Percentiles rank a stretch among this genome's conserved stretches.
phyloP scores from a whole-genome alignment of 2,888 invertebrate genomes.

The Mayetiola destructor region DNA sequence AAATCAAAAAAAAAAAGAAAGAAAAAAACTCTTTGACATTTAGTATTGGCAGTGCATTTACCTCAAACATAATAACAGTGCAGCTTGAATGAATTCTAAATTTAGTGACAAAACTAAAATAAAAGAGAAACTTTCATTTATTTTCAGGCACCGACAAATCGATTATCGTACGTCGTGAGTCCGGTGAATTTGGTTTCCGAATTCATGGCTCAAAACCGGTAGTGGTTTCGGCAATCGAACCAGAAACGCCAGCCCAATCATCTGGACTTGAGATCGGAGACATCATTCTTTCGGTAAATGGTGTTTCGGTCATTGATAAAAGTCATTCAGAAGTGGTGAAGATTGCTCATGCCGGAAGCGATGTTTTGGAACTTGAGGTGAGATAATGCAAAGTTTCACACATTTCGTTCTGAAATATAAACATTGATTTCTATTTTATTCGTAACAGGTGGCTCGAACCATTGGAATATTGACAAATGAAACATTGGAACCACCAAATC shows the following conservation, averaged over 20 bases:
- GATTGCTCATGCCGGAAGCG: slow-evolving; percentile 78
- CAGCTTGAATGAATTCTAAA: not conserved
- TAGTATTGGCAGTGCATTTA: not conserved
- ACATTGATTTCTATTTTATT: not conserved
- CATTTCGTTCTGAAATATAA: slow-evolving; percentile 8
- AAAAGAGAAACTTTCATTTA: slow-evolving; percentile 17
- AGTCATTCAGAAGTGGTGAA: slow-evolving; percentile 88
- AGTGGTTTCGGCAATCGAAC: slow-evolving; percentile 90
- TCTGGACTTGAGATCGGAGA: slow-evolving; percentile 89
- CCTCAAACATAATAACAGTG: no score
- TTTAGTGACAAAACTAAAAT: not conserved
- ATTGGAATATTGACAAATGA: slow-evolving; percentile 60
- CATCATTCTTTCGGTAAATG: slow-evolving; percentile 83
- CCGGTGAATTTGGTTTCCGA: slow-evolving; percentile 86
- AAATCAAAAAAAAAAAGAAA: not conserved
- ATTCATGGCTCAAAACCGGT: slow-evolving; percentile 92
- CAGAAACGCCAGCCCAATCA: slow-evolving; percentile 82
- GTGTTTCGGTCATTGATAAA: slow-evolving; percentile 76
- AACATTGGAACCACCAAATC: slow-evolving; percentile 45
- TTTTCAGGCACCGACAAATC: slow-evolving; percentile 71
- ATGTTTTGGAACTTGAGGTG: slow-evolving; percentile 68
- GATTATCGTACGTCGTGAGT: slow-evolving; percentile 65
- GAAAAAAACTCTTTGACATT: no score
- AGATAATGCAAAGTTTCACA: slow-evolving; percentile 20
- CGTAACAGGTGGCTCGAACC: slow-evolving; percentile 63